Conservation (phyloP, 2,888 invertebrate species). For the Nephrocerus scutellatus region DNA sequence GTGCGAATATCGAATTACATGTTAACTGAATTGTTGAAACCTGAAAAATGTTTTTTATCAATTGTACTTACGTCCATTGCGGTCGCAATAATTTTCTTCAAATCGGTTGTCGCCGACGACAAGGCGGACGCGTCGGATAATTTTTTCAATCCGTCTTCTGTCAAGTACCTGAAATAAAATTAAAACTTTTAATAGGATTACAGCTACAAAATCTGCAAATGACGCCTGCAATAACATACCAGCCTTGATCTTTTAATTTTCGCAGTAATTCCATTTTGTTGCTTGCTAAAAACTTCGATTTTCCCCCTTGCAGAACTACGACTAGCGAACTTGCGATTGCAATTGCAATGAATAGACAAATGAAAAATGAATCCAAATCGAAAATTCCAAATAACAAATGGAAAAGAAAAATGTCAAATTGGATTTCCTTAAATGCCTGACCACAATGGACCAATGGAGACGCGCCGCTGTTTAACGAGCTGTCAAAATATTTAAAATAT, state of each 20-base stretch:
- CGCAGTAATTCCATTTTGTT: conserved; percentile 57
- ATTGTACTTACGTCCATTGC: conserved; percentile 62
- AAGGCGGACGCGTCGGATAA: conserved; percentile 55
- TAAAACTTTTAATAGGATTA: not conserved
- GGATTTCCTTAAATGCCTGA: too few relatives aligned
- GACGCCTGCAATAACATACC: conserved; percentile 49
- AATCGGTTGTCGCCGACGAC: conserved; percentile 53
- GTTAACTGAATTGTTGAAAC: not conserved
- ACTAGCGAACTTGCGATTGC: too few relatives aligned
- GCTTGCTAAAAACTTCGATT: too few relatives aligned
- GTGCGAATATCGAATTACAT: not conserved
- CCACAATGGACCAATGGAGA: too few relatives aligned
- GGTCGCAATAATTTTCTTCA: conserved; percentile 56
- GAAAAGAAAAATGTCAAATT: too few relatives aligned
- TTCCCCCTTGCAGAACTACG: too few relatives aligned
- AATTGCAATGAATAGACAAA: too few relatives aligned
- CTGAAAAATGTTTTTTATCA: not conserved
- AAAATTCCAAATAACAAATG: too few relatives aligned
- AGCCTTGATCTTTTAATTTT: conserved; percentile 60
- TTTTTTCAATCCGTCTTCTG: conserved; percentile 62
- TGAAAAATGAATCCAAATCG: too few relatives aligned
- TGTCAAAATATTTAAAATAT: too few relatives aligned
- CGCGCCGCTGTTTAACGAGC: too few relatives aligned
- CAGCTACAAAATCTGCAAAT: conserved; percentile 2
- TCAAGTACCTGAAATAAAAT: conserved; percentile 60